A percentile compares a stretch with the other conserved stretches of the same genome.
These are phyloP conservation scores for Eueremaeus valkanovi DNA, from an alignment of 2,888 invertebrate genomes.

Conservation along the genomic window DNA sequence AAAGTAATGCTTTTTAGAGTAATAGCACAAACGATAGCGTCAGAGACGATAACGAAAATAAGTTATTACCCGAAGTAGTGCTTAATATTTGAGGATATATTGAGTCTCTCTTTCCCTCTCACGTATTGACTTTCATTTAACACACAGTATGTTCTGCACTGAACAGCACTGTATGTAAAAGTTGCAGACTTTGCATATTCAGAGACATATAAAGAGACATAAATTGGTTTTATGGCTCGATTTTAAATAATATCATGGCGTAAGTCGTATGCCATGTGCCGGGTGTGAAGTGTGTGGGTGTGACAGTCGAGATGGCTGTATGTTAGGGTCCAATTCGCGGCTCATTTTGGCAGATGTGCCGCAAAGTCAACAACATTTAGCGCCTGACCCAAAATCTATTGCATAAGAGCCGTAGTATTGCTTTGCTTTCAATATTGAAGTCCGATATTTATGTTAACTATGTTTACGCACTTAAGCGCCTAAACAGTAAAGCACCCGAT, in stretches of 20 bases:
- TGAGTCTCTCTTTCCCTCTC: background rate
- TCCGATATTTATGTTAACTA: background rate
- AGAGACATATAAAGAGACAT: conserved; percentile 15
- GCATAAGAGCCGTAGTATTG: background rate
- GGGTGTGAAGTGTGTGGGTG: conserved; percentile 31
- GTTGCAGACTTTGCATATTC: conserved; percentile 26
- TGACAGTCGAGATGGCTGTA: conserved; percentile 10
- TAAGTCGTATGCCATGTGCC: background rate
- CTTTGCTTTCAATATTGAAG: background rate
- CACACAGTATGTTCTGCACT: background rate
- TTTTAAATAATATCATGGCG: background rate
- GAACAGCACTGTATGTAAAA: too few species aligned
- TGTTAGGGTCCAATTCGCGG: background rate
- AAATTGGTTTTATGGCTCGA: conserved; percentile 23
- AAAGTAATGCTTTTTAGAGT: too few species aligned
- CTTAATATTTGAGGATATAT: too few species aligned
- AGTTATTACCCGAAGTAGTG: too few species aligned
- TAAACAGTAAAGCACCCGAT: background rate
- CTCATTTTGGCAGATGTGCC: conserved; percentile 30
- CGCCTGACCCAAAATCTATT: background rate
- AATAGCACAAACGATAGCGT: too few species aligned
- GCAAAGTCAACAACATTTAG: conserved; percentile 22
- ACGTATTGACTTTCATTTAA: conserved; percentile 24
- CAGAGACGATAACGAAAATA: too few species aligned
- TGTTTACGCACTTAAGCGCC: background rate